Evolutionary conservation across 2,888 invertebrate species (phyloP), one percentile per base, ranked within the genome.

Genomic region (Nomada lathburiana): DNA sequence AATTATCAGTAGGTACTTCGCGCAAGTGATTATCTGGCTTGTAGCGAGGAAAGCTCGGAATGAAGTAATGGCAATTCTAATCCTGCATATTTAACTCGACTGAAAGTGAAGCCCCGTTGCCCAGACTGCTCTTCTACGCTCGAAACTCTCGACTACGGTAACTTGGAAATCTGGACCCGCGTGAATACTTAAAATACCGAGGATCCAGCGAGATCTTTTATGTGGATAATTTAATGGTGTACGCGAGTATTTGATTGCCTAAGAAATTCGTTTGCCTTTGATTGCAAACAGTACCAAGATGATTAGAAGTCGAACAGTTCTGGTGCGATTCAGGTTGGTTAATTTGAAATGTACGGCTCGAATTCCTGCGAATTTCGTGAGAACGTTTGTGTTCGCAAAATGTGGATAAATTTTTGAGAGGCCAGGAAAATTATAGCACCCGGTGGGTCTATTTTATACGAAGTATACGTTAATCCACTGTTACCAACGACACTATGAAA

Each of bases 1-100:
- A 68, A 82, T 77, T 67, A 77, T 82, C 77, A 55, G 47, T 36
- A 36, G 36, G 36, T 59, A 18, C n/a, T 20, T 20, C 18, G 62
- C 50, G 47, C 55, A 70, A 63, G 72, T 57, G 74, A 82, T 83
- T 83, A 83, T 76, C 70, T n/a, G 26, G 23, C 73, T n/a, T 7
- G 42, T 29, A 50, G 59, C 57, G 60, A 26, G 64, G 36, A 57
- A 67, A 60, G 50, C 72, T 65, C 64, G 60, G 13, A 29, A 20
- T 57, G n/a, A 70, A 68, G 73, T 74, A 73, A 67, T 26, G 29
- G 55, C 69, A 57, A 63, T 82, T 70, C 47, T 52, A 50, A 74
- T 63, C 23, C 63, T 50, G 53, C 71, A 76, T 67, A 75, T 74
- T 82, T 76, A 65, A 73, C 70, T 76, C 44, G 57, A 13, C 57